Percentiles rank a stretch among this genome's conserved stretches.
phyloP scores from a whole-genome alignment of 2,113 vertebrate species.

The Pycnonotus jocosus region DNA sequence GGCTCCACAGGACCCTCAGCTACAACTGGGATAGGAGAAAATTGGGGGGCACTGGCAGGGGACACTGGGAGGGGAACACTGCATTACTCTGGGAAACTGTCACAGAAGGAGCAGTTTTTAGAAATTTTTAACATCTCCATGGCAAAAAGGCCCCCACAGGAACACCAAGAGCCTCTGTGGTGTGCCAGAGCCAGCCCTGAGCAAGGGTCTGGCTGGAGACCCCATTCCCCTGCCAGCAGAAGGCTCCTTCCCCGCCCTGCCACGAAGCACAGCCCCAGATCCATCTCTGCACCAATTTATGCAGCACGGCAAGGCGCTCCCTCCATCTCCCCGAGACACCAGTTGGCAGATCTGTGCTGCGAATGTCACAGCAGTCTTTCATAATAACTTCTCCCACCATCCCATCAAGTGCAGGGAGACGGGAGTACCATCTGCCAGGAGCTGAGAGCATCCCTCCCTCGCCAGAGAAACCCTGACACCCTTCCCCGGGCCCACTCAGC shows the following conservation, averaged over 20 bases:
- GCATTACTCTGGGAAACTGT: fast-evolving
- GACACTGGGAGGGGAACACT: not conserved
- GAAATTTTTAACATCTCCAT: fast-evolving
- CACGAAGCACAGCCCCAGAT: not conserved
- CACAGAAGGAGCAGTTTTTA: not conserved
- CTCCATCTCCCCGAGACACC: slow-evolving; percentile 28
- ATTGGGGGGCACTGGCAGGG: too few relatives aligned
- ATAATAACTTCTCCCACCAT: slow-evolving; percentile 54
- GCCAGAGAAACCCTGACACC: not conserved
- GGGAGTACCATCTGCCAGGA: slow-evolving; percentile 37
- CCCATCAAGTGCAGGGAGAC: slow-evolving; percentile 12
- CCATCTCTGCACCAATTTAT: slow-evolving; percentile 9
- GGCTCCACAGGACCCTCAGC: not conserved
- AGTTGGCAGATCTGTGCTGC: slow-evolving; percentile 59
- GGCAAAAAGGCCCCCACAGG: not conserved
- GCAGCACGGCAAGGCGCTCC: not conserved
- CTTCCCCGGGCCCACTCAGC: not conserved
- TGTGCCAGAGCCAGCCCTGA: not conserved
- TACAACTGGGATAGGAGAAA: fast-evolving
- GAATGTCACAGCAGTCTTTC: slow-evolving; percentile 61
- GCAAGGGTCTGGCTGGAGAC: not conserved
- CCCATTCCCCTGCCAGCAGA: fast-evolving
- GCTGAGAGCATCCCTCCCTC: not conserved
- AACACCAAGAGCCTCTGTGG: not conserved
- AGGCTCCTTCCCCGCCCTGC: not conserved